Evolutionary conservation across 2,888 invertebrate species (phyloP).

Genomic region (Lamellibrachia columna): DNA sequence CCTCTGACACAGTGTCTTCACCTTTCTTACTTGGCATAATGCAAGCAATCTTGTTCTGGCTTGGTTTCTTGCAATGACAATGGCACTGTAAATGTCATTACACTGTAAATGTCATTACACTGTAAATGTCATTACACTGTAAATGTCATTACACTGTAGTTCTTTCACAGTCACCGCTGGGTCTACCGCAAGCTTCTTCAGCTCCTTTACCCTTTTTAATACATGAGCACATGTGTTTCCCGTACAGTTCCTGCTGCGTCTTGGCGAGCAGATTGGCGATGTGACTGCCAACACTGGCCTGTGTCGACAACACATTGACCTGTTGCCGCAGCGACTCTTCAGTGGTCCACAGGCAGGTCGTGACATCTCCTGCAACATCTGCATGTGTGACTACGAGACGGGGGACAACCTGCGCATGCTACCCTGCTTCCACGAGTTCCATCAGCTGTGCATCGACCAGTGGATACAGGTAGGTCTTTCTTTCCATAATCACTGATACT

Average conservation of each 20-base stretch:
- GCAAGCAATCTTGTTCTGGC: no score
- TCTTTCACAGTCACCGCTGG: no score
- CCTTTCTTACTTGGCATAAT: no score
- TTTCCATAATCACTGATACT: background rate
- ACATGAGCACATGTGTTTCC: no score
- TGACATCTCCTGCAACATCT: conserved; percentile 46
- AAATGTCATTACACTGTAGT: no score
- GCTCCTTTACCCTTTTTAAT: no score
- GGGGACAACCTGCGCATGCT: conserved; percentile 55
- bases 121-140: no score
- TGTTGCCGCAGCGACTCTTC: background rate
- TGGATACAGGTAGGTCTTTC: conserved; percentile 53
- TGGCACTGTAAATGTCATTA: no score
- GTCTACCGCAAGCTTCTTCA: no score
- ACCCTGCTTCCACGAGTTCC: conserved; percentile 61
- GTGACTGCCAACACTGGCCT: background rate
- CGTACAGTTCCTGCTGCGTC: background rate
- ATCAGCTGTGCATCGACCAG: conserved; percentile 56
- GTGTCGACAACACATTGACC: background rate
- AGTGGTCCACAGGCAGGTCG: background rate
- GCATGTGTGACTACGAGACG: conserved; percentile 56
- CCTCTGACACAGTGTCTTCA: no score
- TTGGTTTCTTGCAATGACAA: no score
- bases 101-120: no score
- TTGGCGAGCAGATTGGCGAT: background rate